Evolutionary conservation across 2,113 vertebrate genomes (phyloP), one percentile per base, ranked within the genome.

Genomic region (Chrysochloris asiatica): DNA sequence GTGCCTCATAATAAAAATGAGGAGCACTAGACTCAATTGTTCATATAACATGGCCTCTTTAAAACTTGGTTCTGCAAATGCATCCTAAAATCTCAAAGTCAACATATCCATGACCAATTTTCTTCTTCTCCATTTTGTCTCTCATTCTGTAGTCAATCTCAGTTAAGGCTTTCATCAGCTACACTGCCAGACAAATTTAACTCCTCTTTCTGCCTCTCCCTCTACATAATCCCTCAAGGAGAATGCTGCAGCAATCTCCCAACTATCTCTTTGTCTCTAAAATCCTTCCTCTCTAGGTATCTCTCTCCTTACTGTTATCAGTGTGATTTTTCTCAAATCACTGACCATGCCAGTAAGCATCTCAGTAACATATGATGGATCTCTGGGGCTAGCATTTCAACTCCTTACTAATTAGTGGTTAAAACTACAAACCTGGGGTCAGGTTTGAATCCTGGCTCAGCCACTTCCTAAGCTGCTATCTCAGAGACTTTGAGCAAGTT

Each of bases 381-480:
- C 38, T 50, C 24, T 19, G 56, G 41, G 4, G 8, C 54, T 56
- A 47, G 41, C 63, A 63, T 56, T 71, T 45, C n/a, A 54, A 8
- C n/a, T 92, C 41, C 83, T 67, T 11, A 41, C 3, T 7, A 63
- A 30, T 30, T 11, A 87, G 41, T 3, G 43, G 45, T 63, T 45
- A 81, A 56, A 41, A 86, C 22, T 12, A 88, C 52, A 47, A 22
- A 45, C 43, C 63, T 24, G 36, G 22, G 47, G 19, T 72, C 72
- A 67, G n/a, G 50, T 63, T n/a, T 73, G 77, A 93, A 90, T 77
- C n/a, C 59, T 71, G 26, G 43, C 63, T 93, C 80, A 81, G 75
- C 3, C 14, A 65, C 52, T 78, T 90, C 22, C 36, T 87, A 38
- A 75, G 75, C 63, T 73, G 50, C 30, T 47, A 82, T 47, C 87